These are phyloP conservation scores for Sebastes baramenuke DNA, from an alignment of 2,797 vertebrate genomes.

Conservation along the genomic window DNA sequence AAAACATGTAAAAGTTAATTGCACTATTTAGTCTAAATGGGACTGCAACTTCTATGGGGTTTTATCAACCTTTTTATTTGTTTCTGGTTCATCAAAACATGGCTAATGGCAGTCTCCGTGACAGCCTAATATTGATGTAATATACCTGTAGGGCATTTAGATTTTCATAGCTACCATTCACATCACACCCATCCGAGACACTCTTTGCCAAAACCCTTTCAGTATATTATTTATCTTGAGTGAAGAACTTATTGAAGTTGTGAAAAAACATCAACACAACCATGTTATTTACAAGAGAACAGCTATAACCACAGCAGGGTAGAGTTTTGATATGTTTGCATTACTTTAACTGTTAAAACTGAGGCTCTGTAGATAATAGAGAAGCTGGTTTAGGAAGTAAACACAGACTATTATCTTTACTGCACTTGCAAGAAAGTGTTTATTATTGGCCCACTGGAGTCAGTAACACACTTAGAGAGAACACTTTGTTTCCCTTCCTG, in stretches of 20 bases:
- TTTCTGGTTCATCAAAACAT: neutral
- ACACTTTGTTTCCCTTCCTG: conserved; percentile 4
- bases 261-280: neutral
- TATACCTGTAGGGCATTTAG: neutral
- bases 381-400: neutral
- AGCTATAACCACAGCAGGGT: neutral
- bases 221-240: too few relatives aligned
- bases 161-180: neutral
- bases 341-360: neutral
- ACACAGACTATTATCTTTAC: neutral
- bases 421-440: conserved; percentile 4
- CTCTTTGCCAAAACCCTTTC: neutral
- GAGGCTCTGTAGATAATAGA: neutral
- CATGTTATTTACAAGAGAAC: neutral
- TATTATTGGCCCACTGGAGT: conserved; percentile 13
- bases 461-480: conserved; percentile 16
- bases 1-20: neutral
- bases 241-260: neutral
- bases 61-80: neutral
- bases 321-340: neutral
- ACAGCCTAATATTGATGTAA: neutral
- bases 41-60: neutral
- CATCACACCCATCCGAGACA: neutral
- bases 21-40: neutral
- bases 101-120: neutral